A percentile compares a stretch with the other conserved stretches of the same genome.
Conservation (phyloP, 2,888 invertebrate species). For the Drosophila multiciliata region DNA sequence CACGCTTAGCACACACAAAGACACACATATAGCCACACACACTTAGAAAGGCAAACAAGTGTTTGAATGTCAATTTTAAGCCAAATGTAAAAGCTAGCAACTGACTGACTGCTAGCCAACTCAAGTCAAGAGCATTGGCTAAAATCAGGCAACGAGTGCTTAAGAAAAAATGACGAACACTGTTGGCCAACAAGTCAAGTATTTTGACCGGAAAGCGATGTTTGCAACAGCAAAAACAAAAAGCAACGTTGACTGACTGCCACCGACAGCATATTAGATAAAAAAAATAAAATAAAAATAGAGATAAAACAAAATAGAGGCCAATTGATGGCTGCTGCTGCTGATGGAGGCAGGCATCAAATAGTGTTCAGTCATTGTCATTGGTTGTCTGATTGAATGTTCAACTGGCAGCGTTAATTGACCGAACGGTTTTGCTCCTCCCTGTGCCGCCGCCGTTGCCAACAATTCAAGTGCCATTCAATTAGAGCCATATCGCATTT, state of each 20-base stretch:
- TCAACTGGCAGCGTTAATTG: constrained; percentile 48
- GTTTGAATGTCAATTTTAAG: constrained; percentile 43
- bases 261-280: constrained; percentile 40
- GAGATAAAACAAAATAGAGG: constrained; percentile 22
- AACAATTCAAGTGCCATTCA: constrained; percentile 29
- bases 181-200: constrained; percentile 21
- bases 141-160: constrained; percentile 25
- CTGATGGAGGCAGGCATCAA: constrained; percentile 5
- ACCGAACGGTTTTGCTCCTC: constrained; percentile 27
- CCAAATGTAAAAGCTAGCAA: constrained; percentile 24
- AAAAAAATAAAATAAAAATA: constrained; percentile 13
- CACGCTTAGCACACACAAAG: constrained; percentile 1
- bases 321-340: constrained; percentile 36
- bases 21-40: not conserved
- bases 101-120: not conserved
- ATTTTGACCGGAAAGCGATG: constrained; percentile 37
- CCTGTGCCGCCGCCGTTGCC: not conserved
- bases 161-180: constrained; percentile 20
- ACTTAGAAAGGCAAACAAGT: constrained; percentile 30
- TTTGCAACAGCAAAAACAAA: constrained; percentile 11
- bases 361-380: constrained; percentile 51
- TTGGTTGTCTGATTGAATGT: constrained; percentile 50
- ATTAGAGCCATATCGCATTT: constrained; percentile 46
- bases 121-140: constrained; percentile 8
- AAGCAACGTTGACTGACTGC: constrained; percentile 16